phyloP scores from a whole-genome alignment of 2,113 vertebrate genomes.

The Boleophthalmus pectinirostris region DNA sequence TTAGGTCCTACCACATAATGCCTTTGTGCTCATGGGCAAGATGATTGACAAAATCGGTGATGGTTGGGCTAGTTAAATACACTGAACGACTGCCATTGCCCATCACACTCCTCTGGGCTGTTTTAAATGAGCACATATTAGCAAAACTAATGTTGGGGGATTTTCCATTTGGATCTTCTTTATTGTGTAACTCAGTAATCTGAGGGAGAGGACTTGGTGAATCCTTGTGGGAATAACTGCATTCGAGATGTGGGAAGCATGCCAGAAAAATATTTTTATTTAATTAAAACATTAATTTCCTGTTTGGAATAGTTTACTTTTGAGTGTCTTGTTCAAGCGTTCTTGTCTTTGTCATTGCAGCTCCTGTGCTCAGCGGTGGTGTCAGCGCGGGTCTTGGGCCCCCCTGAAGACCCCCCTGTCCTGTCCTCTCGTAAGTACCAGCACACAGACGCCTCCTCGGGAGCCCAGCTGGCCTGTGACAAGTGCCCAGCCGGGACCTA shows the following conservation, averaged over 20 bases:
- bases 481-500: conserved; percentile 95
- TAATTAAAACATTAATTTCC: too few species aligned
- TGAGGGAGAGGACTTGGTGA: too few species aligned
- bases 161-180: too few species aligned
- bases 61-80: neutral
- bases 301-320: neutral
- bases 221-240: too few species aligned
- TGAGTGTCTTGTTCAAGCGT: neutral
- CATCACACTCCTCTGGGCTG: neutral
- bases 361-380: conserved; percentile 80
- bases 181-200: too few species aligned
- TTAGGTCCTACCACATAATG: neutral
- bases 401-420: conserved; percentile 70
- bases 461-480: conserved; percentile 86
- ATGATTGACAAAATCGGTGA: neutral
- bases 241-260: too few species aligned
- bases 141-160: too few species aligned
- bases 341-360: conserved; percentile 74
- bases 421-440: conserved; percentile 83
- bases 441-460: conserved; percentile 81
- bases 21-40: neutral
- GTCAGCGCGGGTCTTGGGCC: conserved; percentile 73
- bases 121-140: neutral
- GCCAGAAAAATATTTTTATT: too few species aligned
- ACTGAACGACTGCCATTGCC: too few species aligned